Evolutionary conservation across 2,797 vertebrate species (phyloP).

Genomic region (Artibeus jamaicensis): DNA sequence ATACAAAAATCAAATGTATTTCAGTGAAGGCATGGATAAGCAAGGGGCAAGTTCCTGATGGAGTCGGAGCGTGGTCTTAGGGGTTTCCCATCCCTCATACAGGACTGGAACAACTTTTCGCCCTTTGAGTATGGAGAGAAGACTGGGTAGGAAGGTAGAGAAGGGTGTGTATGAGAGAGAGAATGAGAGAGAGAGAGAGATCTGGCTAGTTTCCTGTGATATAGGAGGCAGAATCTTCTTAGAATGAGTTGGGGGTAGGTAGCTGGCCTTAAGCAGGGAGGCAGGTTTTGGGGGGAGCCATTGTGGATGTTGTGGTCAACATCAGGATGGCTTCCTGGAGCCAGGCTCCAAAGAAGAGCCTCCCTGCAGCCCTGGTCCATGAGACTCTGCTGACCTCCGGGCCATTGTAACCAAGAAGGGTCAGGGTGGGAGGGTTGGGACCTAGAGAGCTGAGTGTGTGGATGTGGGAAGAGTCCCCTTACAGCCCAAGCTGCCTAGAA

Average conservation of each 20-base stretch:
- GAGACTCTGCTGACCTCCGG: too few relatives aligned
- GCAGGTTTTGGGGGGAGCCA: not conserved
- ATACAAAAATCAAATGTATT: not conserved
- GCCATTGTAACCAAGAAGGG: not conserved
- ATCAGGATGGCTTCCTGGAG: not conserved
- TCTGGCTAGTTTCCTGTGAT: not conserved
- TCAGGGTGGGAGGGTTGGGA: not conserved
- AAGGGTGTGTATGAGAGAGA: not conserved
- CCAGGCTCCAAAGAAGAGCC: not conserved
- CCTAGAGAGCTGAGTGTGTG: not conserved
- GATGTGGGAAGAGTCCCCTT: not conserved
- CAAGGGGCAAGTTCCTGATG: not conserved
- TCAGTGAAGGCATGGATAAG: not conserved
- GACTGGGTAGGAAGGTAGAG: not conserved
- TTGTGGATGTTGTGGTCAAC: not conserved
- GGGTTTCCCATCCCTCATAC: not conserved
- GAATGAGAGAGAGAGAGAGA: not conserved
- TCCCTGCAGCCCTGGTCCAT: rapidly evolving
- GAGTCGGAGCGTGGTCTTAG: not conserved
- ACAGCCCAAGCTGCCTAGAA: rapidly evolving
- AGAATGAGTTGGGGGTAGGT: not conserved
- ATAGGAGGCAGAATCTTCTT: not conserved
- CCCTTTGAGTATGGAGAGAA: not conserved
- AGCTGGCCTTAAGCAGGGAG: not conserved
- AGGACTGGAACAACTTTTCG: not conserved